Percentiles rank a stretch among this genome's conserved stretches.
Conservation (phyloP, 1,140 invertebrate genomes). For the Drosophila ironensis region DNA sequence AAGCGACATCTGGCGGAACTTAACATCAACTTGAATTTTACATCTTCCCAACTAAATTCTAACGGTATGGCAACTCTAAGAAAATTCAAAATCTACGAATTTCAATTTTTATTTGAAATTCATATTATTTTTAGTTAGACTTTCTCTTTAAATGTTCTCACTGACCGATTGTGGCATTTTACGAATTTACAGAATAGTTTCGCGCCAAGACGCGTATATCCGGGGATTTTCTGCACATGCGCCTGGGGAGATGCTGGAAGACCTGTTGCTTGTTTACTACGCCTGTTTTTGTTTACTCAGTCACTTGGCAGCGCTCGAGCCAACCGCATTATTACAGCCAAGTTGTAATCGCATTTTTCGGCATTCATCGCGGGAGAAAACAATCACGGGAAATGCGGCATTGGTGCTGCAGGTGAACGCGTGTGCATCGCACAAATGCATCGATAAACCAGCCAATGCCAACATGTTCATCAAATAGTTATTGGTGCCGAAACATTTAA, state of each 20-base stretch:
- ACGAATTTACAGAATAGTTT: no score
- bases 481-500: slow-evolving; percentile 27
- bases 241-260: slow-evolving; percentile 49
- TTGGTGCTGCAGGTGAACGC: not conserved
- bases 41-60: no score
- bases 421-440: slow-evolving; percentile 38
- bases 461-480: slow-evolving; percentile 40
- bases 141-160: no score
- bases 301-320: slow-evolving; percentile 46
- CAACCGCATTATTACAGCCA: slow-evolving; percentile 33
- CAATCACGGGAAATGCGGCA: slow-evolving; percentile 14
- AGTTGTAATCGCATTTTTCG: not conserved
- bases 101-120: no score
- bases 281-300: slow-evolving; percentile 50
- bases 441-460: slow-evolving; percentile 22
- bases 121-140: no score
- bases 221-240: slow-evolving; percentile 46
- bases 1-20: no score
- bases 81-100: no score
- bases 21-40: no score
- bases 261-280: slow-evolving; percentile 59
- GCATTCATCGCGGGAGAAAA: slow-evolving; percentile 2
- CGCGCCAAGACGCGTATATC: no score
- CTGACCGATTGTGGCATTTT: no score
- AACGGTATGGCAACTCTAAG: no score